phyloP scores from a whole-genome alignment of 2,797 vertebrate genomes.

The Acipenser transmontanus region DNA sequence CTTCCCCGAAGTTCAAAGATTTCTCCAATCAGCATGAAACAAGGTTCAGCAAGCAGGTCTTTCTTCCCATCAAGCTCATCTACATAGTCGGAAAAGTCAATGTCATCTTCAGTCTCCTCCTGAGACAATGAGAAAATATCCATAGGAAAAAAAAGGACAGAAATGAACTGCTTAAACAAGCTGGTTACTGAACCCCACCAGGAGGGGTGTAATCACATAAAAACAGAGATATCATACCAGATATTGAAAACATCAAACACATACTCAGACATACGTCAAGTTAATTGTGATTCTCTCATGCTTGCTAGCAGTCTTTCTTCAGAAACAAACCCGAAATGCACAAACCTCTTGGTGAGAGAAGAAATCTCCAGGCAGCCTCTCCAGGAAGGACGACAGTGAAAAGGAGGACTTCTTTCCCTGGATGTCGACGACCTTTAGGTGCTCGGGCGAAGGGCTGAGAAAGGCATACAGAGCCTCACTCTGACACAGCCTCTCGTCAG shows the following conservation, averaged over 20 bases:
- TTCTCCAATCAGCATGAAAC: constrained; percentile 96
- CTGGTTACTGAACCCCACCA: no score
- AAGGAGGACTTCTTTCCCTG: constrained; percentile 88
- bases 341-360: constrained; percentile 92
- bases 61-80: constrained; percentile 83
- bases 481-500: constrained; percentile 88
- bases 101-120: constrained; percentile 91
- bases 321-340: not conserved
- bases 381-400: constrained; percentile 90
- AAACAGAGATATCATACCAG: no score
- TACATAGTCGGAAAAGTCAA: constrained; percentile 86
- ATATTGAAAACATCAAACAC: no score
- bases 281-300: no score
- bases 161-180: no score
- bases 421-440: constrained; percentile 87
- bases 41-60: constrained; percentile 88
- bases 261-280: no score
- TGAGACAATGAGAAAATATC: constrained; percentile 31
- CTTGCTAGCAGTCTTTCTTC: no score
- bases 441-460: constrained; percentile 90
- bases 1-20: constrained; percentile 98
- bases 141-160: no score
- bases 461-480: constrained; percentile 95
- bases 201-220: no score
- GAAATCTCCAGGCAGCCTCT: constrained; percentile 89